A percentile compares a stretch with the other conserved stretches of the same genome.
These are phyloP conservation scores for Corythornis madagascariensis DNA, from an alignment of 2,113 vertebrate species.

Conservation along the genomic window DNA sequence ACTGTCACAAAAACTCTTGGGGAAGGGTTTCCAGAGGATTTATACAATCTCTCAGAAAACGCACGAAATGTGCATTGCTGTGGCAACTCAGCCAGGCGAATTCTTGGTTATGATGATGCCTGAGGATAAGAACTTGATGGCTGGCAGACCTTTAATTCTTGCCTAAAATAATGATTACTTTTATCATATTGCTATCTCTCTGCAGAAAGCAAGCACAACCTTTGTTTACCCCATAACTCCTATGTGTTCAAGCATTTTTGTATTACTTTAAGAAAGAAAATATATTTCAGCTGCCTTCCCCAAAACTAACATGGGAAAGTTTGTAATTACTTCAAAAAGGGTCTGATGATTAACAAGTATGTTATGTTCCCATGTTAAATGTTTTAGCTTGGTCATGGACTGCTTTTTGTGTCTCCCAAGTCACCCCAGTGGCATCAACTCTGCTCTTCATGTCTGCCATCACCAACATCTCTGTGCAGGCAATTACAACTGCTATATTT, in stretches of 20 bases:
- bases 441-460: neutral
- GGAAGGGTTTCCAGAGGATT: neutral
- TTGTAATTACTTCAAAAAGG: neutral
- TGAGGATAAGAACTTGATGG: neutral
- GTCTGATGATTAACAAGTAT: neutral
- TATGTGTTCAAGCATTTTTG: neutral
- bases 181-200: neutral
- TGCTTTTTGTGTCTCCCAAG: neutral
- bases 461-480: neutral
- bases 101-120: neutral
- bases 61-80: fast-evolving
- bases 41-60: neutral
- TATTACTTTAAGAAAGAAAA: neutral
- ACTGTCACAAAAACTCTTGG: neutral
- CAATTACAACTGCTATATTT: neutral
- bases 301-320: neutral
- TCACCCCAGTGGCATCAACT: neutral
- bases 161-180: neutral
- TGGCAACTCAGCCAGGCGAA: neutral
- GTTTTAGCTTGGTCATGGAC: neutral
- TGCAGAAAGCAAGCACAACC: neutral
- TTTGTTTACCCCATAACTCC: neutral
- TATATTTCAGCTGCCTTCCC: neutral
- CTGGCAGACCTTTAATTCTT: neutral
- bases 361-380: neutral